Evolutionary conservation across 2,888 invertebrate species (phyloP).

Genomic region (Candidula unifasciata): DNA sequence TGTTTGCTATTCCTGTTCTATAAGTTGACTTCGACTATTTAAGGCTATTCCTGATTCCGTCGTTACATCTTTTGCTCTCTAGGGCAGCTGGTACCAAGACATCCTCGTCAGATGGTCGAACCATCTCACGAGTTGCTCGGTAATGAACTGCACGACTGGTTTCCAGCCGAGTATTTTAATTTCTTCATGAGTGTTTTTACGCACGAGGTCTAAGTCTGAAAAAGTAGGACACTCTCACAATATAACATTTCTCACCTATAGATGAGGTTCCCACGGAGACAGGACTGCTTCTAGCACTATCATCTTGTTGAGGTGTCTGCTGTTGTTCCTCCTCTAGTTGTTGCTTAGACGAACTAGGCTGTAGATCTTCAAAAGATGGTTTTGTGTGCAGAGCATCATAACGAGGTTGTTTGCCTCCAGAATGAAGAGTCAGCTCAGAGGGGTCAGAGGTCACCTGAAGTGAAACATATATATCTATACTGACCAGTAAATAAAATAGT

Average conservation of each 20-base stretch:
- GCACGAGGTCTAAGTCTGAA: not conserved
- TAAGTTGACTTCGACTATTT: too few species aligned
- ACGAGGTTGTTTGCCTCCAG: conserved; percentile 65
- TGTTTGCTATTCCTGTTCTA: too few species aligned
- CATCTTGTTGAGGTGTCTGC: conserved; percentile 59
- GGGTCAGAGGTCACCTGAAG: conserved; percentile 63
- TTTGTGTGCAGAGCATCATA: conserved; percentile 65
- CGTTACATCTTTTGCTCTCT: too few species aligned
- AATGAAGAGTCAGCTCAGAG: conserved; percentile 68
- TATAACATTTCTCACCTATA: conserved; percentile 58
- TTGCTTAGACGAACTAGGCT: conserved; percentile 52
- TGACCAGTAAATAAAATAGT: too few species aligned
- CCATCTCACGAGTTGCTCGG: too few species aligned
- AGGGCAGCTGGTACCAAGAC: too few species aligned
- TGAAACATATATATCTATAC: not conserved
- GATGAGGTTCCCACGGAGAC: conserved; percentile 67
- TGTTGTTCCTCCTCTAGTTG: conserved; percentile 44
- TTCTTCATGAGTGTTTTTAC: too few species aligned
- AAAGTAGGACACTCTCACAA: not conserved
- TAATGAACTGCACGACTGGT: too few species aligned
- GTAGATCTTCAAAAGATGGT: conserved; percentile 56
- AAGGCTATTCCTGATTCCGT: too few species aligned
- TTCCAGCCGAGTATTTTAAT: too few species aligned
- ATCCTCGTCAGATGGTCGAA: too few species aligned
- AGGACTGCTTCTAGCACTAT: conserved; percentile 69